Evolutionary conservation across 2,888 invertebrate species (phyloP).

Genomic region (Rhamphomyia laevipes): DNA sequence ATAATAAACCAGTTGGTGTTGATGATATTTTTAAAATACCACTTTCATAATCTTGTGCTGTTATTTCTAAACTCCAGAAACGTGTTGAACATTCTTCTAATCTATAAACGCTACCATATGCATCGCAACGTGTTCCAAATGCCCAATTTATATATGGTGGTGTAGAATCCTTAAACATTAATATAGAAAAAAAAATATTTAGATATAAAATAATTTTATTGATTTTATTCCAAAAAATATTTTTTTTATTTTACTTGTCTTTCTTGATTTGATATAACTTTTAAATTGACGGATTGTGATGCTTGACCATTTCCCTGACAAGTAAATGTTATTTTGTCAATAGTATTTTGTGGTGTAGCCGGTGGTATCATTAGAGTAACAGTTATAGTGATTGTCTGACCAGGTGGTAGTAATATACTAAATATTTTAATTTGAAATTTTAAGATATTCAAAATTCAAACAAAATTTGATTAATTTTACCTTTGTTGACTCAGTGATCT

Average conservation of each 20-base stretch:
- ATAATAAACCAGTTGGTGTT: slow-evolving; percentile 47
- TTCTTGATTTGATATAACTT: slow-evolving; percentile 31
- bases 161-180: slow-evolving; percentile 39
- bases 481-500: slow-evolving; percentile 43
- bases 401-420: slow-evolving; percentile 25
- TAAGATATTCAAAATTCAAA: background rate
- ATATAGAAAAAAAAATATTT: no score
- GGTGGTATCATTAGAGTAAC: slow-evolving; percentile 41
- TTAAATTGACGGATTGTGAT: slow-evolving; percentile 36
- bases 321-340: slow-evolving; percentile 51
- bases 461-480: slow-evolving; percentile 37
- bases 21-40: slow-evolving; percentile 50
- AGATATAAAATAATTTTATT: background rate
- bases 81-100: slow-evolving; percentile 48
- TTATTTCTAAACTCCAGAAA: slow-evolving; percentile 57
- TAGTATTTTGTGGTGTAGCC: slow-evolving; percentile 41
- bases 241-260: slow-evolving; percentile 29
- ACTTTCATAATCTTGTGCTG: slow-evolving; percentile 52
- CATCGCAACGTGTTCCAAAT: slow-evolving; percentile 51
- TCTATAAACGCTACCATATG: slow-evolving; percentile 26
- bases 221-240: background rate
- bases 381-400: slow-evolving; percentile 45
- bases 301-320: slow-evolving; percentile 37
- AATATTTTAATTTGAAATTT: slow-evolving; percentile 1
- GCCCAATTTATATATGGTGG: slow-evolving; percentile 49